Evolutionary conservation across 2,888 invertebrate species (phyloP), one percentile per base, ranked within the genome.

Genomic region (Lasius fuliginosus): DNA sequence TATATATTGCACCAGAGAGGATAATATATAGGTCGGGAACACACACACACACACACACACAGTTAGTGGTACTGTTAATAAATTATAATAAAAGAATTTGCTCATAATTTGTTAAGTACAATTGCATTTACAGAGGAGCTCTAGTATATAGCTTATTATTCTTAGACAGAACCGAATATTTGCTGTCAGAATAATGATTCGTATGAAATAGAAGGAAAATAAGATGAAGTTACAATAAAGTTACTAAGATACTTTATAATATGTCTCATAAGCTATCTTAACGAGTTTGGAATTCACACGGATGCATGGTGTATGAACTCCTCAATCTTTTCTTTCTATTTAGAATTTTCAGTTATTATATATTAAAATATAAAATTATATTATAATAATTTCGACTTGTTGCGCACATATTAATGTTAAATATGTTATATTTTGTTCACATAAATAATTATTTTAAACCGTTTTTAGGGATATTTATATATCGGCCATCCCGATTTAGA

Each of bases 101-200:
- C 88, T 90, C 90, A 88, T 88, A 69, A 88, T 88, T 88, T 83
- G 83, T 90, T 87, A 86, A 86, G 82, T 89, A 89, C 86, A 90
- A 89, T 87, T 86, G 89, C 90, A 90, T 90, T 90, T 90, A 90
- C 74, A 84, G 82, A 86, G 68, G 18, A 90, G 64, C 68, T 82
- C 67, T 84, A 86, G 65, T 64, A 79, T 75, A 74, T 81, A 68
- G 76, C 74, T 81, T 79, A 68, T 77, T 83, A 77, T 62, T 60
- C 69, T 79, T 83, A 79, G 65, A 82, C 42, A 58, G 46, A 69
- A 82, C 42, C 46, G 62, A 81, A 81, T 62, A 62, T 40, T 83
- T 81, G 82, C 68, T 42, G 40, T 69, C 53, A 64, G 27, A 67
- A 40, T 58, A 75, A 30, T 81, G 46, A 33, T 69, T 79, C 79